A percentile compares a stretch with the other conserved stretches of the same genome.
Evolutionary conservation across 2,888 invertebrate species (phyloP).

Genomic region (Mongoloraphidia duomilia): DNA sequence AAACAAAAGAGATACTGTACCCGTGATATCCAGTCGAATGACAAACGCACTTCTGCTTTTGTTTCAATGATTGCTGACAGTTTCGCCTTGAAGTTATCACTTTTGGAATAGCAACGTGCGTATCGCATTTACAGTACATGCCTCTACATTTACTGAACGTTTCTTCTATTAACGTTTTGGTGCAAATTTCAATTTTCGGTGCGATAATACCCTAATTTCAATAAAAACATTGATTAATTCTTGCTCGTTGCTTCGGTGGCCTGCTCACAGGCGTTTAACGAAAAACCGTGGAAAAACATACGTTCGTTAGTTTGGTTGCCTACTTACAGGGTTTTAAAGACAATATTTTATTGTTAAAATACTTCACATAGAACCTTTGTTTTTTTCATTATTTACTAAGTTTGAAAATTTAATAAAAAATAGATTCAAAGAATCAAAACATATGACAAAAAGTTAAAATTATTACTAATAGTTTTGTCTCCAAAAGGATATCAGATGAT

Average conservation of each 20-base stretch:
- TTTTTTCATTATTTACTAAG: too few relatives aligned
- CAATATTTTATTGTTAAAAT: too few relatives aligned
- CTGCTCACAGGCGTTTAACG: too few relatives aligned
- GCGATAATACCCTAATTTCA: constrained; percentile 47
- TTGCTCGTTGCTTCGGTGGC: not conserved
- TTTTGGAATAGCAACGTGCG: constrained; percentile 29
- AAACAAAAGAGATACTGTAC: constrained; percentile 19
- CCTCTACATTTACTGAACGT: constrained; percentile 23
- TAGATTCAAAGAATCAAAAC: not conserved
- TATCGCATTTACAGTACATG: constrained; percentile 13
- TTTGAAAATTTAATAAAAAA: not conserved
- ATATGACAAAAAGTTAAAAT: too few relatives aligned
- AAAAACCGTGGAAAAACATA: too few relatives aligned
- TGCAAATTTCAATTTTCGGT: constrained; percentile 55
- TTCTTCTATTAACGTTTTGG: constrained; percentile 52
- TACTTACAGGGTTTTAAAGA: too few relatives aligned
- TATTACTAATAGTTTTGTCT: too few relatives aligned
- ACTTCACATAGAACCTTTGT: too few relatives aligned
- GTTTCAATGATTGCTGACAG: constrained; percentile 7
- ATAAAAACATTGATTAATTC: constrained; percentile 8
- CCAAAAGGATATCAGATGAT: too few relatives aligned
- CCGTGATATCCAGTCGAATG: constrained; percentile 36
- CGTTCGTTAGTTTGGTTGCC: too few relatives aligned
- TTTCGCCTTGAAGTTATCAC: constrained; percentile 24
- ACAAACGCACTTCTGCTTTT: constrained; percentile 34